phyloP scores from a whole-genome alignment of 2,888 invertebrate species.

The Chloromyia formosa region DNA sequence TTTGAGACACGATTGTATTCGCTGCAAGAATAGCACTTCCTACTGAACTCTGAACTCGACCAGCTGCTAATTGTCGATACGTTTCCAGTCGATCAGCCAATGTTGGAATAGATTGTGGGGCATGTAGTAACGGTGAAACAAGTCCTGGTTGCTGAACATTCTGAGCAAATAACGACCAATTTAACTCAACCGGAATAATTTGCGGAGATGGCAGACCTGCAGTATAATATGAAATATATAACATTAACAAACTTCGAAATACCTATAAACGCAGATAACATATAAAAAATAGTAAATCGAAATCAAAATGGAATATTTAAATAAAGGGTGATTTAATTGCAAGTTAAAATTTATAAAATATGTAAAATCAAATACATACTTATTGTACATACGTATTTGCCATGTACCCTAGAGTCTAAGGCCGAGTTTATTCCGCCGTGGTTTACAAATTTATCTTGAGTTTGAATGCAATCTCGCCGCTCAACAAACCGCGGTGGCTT shows the following conservation, averaged over 20 bases:
- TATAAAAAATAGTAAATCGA: too few relatives aligned
- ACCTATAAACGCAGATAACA: too few relatives aligned
- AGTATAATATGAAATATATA: background rate
- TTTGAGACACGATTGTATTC: constrained; percentile 63
- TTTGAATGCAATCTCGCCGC: too few relatives aligned
- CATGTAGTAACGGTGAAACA: constrained; percentile 53
- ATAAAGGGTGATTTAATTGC: too few relatives aligned
- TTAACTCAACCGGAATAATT: constrained; percentile 67
- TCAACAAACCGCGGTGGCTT: too few relatives aligned
- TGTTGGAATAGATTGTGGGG: constrained; percentile 61
- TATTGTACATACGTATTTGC: too few relatives aligned
- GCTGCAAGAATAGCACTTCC: constrained; percentile 63
- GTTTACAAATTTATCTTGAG: too few relatives aligned
- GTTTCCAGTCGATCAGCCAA: constrained; percentile 67
- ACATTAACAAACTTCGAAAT: background rate
- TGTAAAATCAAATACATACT: too few relatives aligned
- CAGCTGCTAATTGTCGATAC: constrained; percentile 66
- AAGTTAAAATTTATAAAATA: too few relatives aligned
- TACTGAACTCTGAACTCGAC: constrained; percentile 64
- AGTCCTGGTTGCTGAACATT: constrained; percentile 62
- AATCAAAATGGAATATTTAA: too few relatives aligned
- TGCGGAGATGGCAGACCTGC: constrained; percentile 58
- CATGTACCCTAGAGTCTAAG: too few relatives aligned
- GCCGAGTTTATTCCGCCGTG: too few relatives aligned
- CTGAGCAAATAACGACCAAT: constrained; percentile 65